Base-by-base conservation (phyloP, 2,113 vertebrate species). In the Nothocercus nigrocapillus region DNA sequence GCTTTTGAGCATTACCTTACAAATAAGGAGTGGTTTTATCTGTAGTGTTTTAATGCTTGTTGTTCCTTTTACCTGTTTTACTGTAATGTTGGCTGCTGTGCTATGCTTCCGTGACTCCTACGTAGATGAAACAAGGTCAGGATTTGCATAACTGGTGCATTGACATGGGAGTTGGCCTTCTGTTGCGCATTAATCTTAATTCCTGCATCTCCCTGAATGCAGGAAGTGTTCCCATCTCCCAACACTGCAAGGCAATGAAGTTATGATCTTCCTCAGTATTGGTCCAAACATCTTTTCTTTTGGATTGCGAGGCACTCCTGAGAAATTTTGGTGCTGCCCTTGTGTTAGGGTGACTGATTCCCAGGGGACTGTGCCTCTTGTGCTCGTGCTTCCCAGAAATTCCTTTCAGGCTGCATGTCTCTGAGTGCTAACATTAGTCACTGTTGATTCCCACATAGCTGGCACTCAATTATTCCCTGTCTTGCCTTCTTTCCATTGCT, bases 11-110 rank as follows among this genome's bases (percentile, higher is more conserved):
- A 61, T 85, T 78, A 61, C 42, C 11, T 81, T 77, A 40, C 32
- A 91, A 91, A 78, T 90, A 88, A 91, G 56, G 88, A 64, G 27
- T 19, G 32, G 32, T 84, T 93, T 75, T 61, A 53, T 79, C 66
- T 76, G 5, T 51, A 59, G 28, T 30, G 24, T 5, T 79, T 83
- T 93, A n/a, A 45, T 73, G 40, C 28, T 86, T 92, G 76, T 53
- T 92, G 47, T 79, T 90, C 8, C 67, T 64, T 88, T 44, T 56
- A 7, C 34, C 4, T 91, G 6, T 88, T 91, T 74, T 74, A 5
- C 75, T 89, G 87, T 56, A 80, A 8, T 19, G 45, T 12, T 76
- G 25, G 38, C 62, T 89, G 34, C 58, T 87, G 14, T 66, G 66
- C 22, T 53, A 21, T 27, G 42, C 21, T 83, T 86, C 17, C 1